Conservation (phyloP, 1,140 invertebrate species). For the Rhysida immarginata region DNA sequence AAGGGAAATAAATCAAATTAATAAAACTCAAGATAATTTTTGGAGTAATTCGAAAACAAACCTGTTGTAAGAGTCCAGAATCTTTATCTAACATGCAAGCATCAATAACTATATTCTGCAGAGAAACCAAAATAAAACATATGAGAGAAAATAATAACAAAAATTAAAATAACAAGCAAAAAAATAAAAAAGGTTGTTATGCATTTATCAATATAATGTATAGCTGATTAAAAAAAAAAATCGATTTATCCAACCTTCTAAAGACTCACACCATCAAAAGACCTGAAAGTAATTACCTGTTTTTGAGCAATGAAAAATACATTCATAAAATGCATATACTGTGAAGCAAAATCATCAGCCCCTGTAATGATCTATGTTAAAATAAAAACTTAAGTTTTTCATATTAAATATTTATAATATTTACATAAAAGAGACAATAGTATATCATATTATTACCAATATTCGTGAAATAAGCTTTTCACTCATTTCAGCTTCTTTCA, state of each 20-base stretch:
- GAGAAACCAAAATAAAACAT: constrained; percentile 17
- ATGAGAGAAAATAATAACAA: constrained; percentile 11
- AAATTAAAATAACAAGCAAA: constrained; percentile 12
- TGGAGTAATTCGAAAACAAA: too few relatives aligned
- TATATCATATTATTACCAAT: constrained; percentile 36
- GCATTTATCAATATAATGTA: too few relatives aligned
- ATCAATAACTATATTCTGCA: constrained; percentile 72
- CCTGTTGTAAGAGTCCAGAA: constrained; percentile 78
- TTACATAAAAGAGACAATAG: background rate
- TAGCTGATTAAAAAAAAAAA: constrained; percentile 14
- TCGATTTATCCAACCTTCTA: constrained; percentile 1
- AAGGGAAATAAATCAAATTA: too few relatives aligned
- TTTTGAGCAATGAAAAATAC: constrained; percentile 90
- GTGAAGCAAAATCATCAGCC: constrained; percentile 74
- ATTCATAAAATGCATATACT: constrained; percentile 99
- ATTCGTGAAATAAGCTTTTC: constrained; percentile 59
- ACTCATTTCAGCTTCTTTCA: constrained; percentile 41
- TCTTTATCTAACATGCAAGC: constrained; percentile 85
- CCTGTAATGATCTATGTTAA: constrained; percentile 66
- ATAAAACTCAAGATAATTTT: too few relatives aligned
- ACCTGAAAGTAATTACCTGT: constrained; percentile 38
- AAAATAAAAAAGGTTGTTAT: too few relatives aligned
- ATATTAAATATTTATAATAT: background rate
- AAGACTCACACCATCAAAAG: too few relatives aligned
- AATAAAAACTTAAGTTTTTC: background rate